Conservation (phyloP, 53 echinoderm and acorn worm species). For the Actinopyga echinites region DNA sequence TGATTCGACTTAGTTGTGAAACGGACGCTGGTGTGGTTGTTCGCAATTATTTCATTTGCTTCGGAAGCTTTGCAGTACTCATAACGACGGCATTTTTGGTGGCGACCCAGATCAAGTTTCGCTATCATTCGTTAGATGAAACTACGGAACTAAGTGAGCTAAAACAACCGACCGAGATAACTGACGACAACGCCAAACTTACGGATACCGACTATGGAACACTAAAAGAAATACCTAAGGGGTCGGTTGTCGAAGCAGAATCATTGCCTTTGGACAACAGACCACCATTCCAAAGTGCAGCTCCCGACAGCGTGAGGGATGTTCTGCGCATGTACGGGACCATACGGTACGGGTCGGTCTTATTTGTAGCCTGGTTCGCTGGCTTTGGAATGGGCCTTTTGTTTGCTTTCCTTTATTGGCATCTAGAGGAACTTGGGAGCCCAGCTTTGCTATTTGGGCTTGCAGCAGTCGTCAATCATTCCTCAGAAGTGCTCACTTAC, state of each 20-base stretch:
- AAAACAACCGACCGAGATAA: background rate
- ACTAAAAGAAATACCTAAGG: background rate
- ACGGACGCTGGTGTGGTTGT: conserved; percentile 37
- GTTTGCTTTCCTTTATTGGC: conserved; percentile 95
- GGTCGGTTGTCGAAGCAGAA: background rate
- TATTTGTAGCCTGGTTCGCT: conserved; percentile 92
- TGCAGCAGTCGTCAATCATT: conserved; percentile 86
- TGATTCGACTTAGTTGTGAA: conserved; percentile 56
- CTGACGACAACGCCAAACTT: background rate
- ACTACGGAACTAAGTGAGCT: conserved; percentile 64
- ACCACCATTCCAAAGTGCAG: background rate
- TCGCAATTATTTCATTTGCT: conserved; percentile 85
- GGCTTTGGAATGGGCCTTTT: conserved; percentile 91
- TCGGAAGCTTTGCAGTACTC: conserved; percentile 87
- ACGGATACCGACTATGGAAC: conserved; percentile 23
- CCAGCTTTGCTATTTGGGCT: conserved; percentile 86
- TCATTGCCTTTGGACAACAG: background rate
- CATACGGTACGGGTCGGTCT: conserved; percentile 82
- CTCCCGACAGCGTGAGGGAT: conserved; percentile 50
- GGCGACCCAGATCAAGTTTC: conserved; percentile 81
- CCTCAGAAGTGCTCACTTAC: conserved; percentile 84
- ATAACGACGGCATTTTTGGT: conserved; percentile 85
- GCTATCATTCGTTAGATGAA: conserved; percentile 68
- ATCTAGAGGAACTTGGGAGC: conserved; percentile 86
- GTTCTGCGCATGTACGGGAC: conserved; percentile 82